Base-by-base conservation (phyloP, 2,113 vertebrate species). In the Cinclus cinclus region DNA sequence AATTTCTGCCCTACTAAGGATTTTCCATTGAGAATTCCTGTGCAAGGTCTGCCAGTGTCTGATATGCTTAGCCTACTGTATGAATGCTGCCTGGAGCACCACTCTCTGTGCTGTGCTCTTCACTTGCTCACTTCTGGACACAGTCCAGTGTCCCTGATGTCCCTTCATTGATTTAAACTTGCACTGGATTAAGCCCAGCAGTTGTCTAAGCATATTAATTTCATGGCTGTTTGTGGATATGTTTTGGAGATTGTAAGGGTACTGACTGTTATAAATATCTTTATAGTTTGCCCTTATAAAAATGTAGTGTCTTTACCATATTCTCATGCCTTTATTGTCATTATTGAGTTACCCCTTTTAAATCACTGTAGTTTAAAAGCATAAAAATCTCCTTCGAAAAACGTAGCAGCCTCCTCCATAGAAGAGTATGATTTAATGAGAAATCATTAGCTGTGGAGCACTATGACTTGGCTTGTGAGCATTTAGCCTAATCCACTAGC, bases 101-200 rank as follows among this genome's bases (percentile, higher is more conserved):
- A 7, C 49, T 62, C 15, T 78, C 55, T 55, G 17, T 37, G 20
- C 53, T 82, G 18, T n/a, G n/a, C 74, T 94, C 84, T 87, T 91
- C 31, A 20, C 89, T 81, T 0, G 3, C 58, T 87, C 23, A 25
- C 50, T 73, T 58, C 55, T 92, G 94, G 90, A 62, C 15, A 10
- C 33, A 18, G 68, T 60, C 89, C 92, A 95, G 53, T 17, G 35
- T 76, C 78, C 62, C 84, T 87, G 53, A 91, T 3, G 2, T 89
- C 67, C 50, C 63, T 92, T 59, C 67, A 85, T 59, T 95, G 93
- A 96, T 89, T 95, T 80, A 20, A 85, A 0, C 19, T 93, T 83
- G 68, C 63, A 30, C 74, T 65, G 91, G 93, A 95, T 94, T 92
- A 83, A 94, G 53, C 69, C 69, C 68, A 95, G 85, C 71, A 85